Percentiles rank a stretch among this genome's conserved stretches.
Conservation (phyloP, 30 jellyfish, hydroid and myxozoan species). For the Chrysaora quinquecirrha region DNA sequence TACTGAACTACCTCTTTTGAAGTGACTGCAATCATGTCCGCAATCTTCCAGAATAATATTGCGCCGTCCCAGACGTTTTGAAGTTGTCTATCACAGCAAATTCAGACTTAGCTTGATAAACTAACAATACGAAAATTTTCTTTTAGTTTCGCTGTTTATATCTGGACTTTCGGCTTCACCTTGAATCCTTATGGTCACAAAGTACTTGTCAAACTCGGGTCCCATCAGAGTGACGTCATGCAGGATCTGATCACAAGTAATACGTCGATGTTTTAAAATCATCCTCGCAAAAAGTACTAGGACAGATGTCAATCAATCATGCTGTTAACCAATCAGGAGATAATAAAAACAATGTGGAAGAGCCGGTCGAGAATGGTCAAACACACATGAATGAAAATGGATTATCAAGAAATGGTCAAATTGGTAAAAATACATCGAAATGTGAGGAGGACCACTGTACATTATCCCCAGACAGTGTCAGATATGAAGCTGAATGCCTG, state of each 20-base stretch:
- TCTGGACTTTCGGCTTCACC: conserved; percentile 94
- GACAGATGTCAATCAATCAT: conserved; percentile 12
- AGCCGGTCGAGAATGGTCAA: conserved; percentile 25
- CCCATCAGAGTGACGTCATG: conserved; percentile 81
- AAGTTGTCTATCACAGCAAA: no score
- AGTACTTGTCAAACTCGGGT: conserved; percentile 74
- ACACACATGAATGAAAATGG: conserved; percentile 32
- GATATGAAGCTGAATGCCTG: conserved; percentile 94
- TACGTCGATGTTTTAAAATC: conserved; percentile 86
- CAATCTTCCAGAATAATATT: no score
- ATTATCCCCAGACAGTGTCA: conserved; percentile 90
- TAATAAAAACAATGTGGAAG: conserved; percentile 18
- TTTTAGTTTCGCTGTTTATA: conserved; percentile 83
- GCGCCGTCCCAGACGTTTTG: no score
- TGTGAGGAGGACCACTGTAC: conserved; percentile 84
- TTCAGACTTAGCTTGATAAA: no score
- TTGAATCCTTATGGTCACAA: conserved; percentile 86
- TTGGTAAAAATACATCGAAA: not conserved
- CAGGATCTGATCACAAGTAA: conserved; percentile 81
- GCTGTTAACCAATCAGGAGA: conserved; percentile 26
- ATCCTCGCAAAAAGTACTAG: conserved; percentile 30
- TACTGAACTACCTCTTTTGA: no score
- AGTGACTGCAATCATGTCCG: no score
- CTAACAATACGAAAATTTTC: no score
- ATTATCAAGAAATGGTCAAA: conserved; percentile 23